These are phyloP conservation scores for Gallinago solitaria DNA, from an alignment of 2,797 vertebrate genomes.

Conservation along the genomic window DNA sequence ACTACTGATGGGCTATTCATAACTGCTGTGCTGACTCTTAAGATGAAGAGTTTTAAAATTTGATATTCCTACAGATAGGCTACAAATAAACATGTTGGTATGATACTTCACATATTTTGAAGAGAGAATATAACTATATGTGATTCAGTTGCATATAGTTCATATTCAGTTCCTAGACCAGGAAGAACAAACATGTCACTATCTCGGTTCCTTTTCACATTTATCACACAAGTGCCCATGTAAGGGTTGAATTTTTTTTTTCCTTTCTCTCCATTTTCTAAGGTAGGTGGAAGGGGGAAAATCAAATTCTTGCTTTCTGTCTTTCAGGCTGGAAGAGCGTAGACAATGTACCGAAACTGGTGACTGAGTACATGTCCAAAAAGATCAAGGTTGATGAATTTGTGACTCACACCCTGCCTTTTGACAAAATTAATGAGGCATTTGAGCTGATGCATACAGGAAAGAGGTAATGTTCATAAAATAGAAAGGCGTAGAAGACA, in stretches of 20 bases:
- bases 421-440: conserved; percentile 90
- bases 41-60: not conserved
- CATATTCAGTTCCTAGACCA: not conserved
- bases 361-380: conserved; percentile 92
- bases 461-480: conserved; percentile 81
- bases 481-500: not conserved
- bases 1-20: not conserved
- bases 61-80: not conserved
- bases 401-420: conserved; percentile 89
- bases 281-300: not conserved
- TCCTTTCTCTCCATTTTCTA: not conserved
- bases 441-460: conserved; percentile 94
- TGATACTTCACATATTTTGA: not conserved
- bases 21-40: not conserved
- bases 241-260: not conserved
- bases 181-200: not conserved
- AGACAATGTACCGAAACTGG: conserved; percentile 90
- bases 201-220: not conserved
- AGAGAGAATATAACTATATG: not conserved
- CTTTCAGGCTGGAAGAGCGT: conserved; percentile 93
- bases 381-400: conserved; percentile 97
- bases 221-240: not conserved
- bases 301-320: not conserved
- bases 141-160: not conserved
- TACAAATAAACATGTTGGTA: not conserved